These are phyloP conservation scores for Rhabdomys dilectus DNA, from an alignment of 2,113 vertebrate species.

Conservation along the genomic window DNA sequence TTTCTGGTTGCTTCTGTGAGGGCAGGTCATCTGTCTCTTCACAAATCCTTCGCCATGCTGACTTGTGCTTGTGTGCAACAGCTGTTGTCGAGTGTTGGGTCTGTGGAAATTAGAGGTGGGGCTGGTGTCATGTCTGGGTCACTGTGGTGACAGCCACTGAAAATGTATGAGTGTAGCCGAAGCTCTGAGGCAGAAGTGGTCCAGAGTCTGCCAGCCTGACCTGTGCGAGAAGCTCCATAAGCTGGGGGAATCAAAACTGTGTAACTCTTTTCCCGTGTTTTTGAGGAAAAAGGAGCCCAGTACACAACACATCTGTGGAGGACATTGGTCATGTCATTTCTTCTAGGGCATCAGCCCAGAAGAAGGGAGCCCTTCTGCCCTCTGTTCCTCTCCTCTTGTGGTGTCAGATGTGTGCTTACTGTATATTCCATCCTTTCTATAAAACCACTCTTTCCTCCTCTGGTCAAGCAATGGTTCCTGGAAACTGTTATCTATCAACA, in stretches of 20 bases:
- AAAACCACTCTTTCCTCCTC: neutral
- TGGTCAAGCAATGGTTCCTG: accelerated
- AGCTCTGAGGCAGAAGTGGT: too few species aligned
- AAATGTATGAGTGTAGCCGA: accelerated
- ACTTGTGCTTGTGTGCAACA: neutral
- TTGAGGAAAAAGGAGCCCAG: too few species aligned
- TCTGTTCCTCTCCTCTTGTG: accelerated
- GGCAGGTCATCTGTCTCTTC: neutral
- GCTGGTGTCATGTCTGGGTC: neutral
- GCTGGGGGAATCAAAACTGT: too few species aligned
- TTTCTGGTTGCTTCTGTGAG: neutral
- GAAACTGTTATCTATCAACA: accelerated
- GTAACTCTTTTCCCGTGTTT: accelerated
- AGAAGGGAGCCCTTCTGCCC: neutral
- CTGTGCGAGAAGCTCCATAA: neutral
- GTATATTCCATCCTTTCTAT: neutral
- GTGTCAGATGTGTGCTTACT: neutral
- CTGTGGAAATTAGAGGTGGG: neutral
- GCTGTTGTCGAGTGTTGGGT: accelerated
- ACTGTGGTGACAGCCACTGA: neutral
- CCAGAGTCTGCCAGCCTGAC: accelerated
- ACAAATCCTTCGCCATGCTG: neutral
- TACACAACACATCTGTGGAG: accelerated
- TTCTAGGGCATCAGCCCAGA: accelerated
- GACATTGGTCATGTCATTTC: accelerated